Evolutionary conservation across 2,888 invertebrate species (phyloP).

Genomic region (Tetropium fuscum): DNA sequence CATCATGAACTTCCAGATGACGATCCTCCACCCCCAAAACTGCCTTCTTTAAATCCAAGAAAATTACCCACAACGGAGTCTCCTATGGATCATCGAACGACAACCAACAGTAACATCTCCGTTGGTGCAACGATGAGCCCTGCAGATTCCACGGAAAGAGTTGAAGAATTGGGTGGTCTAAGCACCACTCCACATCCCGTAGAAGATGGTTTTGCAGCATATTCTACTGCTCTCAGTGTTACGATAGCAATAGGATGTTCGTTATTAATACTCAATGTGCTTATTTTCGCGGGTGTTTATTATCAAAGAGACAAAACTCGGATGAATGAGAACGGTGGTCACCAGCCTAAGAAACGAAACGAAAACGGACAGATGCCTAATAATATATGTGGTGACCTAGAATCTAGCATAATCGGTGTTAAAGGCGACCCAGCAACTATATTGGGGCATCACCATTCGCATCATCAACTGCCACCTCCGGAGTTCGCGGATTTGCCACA

Average conservation of each 20-base stretch:
- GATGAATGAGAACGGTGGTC: constrained; percentile 71
- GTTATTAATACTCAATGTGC: constrained; percentile 88
- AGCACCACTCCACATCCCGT: constrained; percentile 71
- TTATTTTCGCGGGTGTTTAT: constrained; percentile 95
- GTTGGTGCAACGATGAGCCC: constrained; percentile 50
- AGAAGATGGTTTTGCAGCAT: constrained; percentile 90
- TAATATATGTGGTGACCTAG: constrained; percentile 88
- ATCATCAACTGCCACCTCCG: constrained; percentile 84
- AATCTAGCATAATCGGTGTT: constrained; percentile 68
- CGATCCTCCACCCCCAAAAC: constrained; percentile 70
- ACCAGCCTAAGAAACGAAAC: constrained; percentile 76
- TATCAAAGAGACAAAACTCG: constrained; percentile 90
- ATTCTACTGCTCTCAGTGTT: constrained; percentile 91
- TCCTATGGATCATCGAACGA: constrained; percentile 59
- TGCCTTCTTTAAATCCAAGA: constrained; percentile 65
- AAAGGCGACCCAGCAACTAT: constrained; percentile 78
- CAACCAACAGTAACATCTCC: constrained; percentile 59
- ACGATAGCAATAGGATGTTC: constrained; percentile 96
- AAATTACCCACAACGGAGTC: constrained; percentile 69
- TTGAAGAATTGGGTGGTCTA: constrained; percentile 65
- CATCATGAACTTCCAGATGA: constrained; percentile 86
- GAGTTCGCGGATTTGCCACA: constrained; percentile 86
- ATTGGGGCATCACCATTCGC: constrained; percentile 80
- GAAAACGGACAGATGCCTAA: constrained; percentile 92
- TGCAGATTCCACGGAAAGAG: constrained; percentile 64